These are phyloP conservation scores for Dendrolimus houi DNA, from an alignment of 2,888 invertebrate species.

Conservation along the genomic window DNA sequence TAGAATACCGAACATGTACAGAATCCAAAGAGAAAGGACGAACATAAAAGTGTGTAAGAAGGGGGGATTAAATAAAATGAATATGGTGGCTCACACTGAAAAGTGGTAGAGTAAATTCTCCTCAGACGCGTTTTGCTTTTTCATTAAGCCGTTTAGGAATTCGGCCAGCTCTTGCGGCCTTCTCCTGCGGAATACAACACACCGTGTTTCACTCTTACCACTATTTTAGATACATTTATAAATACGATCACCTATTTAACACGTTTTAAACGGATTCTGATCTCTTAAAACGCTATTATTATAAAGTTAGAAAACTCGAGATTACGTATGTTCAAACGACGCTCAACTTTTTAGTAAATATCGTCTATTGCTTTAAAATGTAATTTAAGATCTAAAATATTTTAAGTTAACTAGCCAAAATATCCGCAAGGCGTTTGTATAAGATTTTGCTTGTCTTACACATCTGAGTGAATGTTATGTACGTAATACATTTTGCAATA, in stretches of 20 bases:
- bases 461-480: too few relatives aligned
- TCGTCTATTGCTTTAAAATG: too few relatives aligned
- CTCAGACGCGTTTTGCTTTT: slow-evolving; percentile 53
- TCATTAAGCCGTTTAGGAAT: slow-evolving; percentile 72
- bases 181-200: slow-evolving; percentile 70
- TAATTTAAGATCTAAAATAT: too few relatives aligned
- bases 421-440: too few relatives aligned
- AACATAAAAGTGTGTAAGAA: slow-evolving; percentile 6
- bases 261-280: too few relatives aligned
- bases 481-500: too few relatives aligned
- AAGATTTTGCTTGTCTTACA: too few relatives aligned
- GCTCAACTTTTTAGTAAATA: too few relatives aligned
- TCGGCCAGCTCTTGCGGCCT: slow-evolving; percentile 71
- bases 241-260: background rate
- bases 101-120: slow-evolving; percentile 76
- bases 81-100: slow-evolving; percentile 72
- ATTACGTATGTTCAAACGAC: too few relatives aligned
- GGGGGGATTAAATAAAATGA: slow-evolving; percentile 38
- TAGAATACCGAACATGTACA: slow-evolving; percentile 17
- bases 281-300: too few relatives aligned
- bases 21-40: slow-evolving; percentile 21
- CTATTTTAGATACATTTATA: slow-evolving; percentile 8
- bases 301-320: too few relatives aligned
- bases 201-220: slow-evolving; percentile 24
- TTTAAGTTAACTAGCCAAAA: too few relatives aligned